Percentiles rank a stretch among this genome's conserved stretches.
These are phyloP conservation scores for Megaceryle torquata DNA, from an alignment of 2,113 vertebrate genomes.

Conservation along the genomic window DNA sequence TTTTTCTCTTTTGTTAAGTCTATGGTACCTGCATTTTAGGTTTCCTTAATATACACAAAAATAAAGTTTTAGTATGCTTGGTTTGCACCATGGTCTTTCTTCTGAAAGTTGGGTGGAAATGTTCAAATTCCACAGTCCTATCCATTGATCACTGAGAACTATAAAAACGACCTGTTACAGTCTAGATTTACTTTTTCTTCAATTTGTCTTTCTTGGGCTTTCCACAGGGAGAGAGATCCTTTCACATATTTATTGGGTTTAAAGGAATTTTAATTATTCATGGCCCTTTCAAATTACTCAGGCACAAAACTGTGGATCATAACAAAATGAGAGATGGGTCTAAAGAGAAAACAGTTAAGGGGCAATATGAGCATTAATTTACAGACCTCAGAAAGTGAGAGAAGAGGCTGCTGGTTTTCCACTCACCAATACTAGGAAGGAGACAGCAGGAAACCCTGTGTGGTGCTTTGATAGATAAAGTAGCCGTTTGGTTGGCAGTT, in stretches of 20 bases:
- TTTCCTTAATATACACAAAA: background rate
- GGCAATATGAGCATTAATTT: background rate
- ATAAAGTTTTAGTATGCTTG: background rate
- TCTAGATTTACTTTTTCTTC: background rate
- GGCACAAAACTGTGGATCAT: background rate
- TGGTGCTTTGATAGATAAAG: background rate
- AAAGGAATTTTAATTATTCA: background rate
- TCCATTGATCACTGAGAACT: background rate
- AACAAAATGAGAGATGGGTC: background rate
- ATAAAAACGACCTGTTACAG: background rate
- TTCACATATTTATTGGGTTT: background rate
- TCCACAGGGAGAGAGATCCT: background rate
- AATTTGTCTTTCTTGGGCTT: background rate
- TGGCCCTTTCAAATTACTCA: background rate
- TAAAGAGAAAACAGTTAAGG: background rate
- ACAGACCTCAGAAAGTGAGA: background rate
- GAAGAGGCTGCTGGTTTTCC: background rate
- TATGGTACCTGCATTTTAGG: background rate
- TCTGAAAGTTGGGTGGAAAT: background rate
- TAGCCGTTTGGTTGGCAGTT: background rate
- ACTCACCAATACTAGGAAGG: background rate
- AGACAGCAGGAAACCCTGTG: background rate
- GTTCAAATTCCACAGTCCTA: background rate
- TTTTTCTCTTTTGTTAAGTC: background rate
- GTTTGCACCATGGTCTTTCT: background rate